Conservation (phyloP, 2,888 invertebrate species). For the Cosmia pyralina region DNA sequence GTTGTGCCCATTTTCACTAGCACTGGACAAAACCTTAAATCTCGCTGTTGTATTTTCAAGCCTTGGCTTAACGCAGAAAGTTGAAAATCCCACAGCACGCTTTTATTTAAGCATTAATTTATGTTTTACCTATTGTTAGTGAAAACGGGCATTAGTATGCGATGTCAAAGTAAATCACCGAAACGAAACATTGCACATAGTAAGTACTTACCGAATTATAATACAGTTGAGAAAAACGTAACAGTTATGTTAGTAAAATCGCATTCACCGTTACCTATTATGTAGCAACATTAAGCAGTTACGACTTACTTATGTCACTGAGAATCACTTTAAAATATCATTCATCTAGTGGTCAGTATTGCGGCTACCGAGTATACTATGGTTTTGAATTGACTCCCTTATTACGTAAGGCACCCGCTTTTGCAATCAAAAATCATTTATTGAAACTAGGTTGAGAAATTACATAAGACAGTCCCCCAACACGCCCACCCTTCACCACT, state of each 20-base stretch:
- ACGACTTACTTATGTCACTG: slow-evolving; percentile 54
- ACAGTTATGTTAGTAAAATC: slow-evolving; percentile 54
- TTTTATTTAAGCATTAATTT: background rate
- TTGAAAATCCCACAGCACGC: background rate
- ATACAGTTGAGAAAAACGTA: slow-evolving; percentile 52
- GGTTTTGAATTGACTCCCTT: slow-evolving; percentile 8
- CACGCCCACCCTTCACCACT: too few species aligned
- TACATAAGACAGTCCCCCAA: too few species aligned
- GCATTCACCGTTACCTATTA: slow-evolving; percentile 53
- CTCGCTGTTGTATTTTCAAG: too few species aligned
- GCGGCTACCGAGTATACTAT: background rate
- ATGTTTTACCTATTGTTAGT: background rate
- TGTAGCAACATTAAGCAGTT: slow-evolving; percentile 48
- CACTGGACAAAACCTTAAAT: background rate
- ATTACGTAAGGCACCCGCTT: background rate
- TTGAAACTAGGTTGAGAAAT: too few species aligned
- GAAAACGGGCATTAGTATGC: background rate
- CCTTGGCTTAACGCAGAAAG: background rate
- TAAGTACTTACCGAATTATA: slow-evolving; percentile 35
- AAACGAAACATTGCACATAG: slow-evolving; percentile 50
- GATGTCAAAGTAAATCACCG: slow-evolving; percentile 39
- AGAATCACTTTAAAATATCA: slow-evolving; percentile 27
- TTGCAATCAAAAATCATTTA: background rate
- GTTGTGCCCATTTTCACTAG: background rate
- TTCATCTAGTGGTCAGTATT: slow-evolving; percentile 20